These are phyloP conservation scores for Mallotus villosus DNA, from an alignment of 2,797 vertebrate species.

Conservation along the genomic window DNA sequence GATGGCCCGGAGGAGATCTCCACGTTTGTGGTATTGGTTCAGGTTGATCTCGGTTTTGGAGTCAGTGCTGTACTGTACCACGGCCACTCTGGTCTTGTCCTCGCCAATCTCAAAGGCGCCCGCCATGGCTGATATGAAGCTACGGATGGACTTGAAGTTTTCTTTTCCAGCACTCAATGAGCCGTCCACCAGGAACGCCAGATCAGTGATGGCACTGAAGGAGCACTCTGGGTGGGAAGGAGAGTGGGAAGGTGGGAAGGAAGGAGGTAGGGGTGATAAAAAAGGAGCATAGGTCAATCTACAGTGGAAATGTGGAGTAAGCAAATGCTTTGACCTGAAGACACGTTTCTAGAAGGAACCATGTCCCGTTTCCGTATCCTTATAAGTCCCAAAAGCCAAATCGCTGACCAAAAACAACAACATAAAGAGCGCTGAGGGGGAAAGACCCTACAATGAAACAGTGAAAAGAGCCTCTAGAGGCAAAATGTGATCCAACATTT, in stretches of 20 bases:
- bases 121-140: constrained; percentile 81
- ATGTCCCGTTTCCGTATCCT: constrained; percentile 14
- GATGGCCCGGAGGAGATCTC: constrained; percentile 83
- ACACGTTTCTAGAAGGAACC: constrained; percentile 19
- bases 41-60: constrained; percentile 87
- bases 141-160: constrained; percentile 86
- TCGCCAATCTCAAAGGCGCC: constrained; percentile 89
- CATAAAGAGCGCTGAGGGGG: neutral
- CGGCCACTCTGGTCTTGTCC: constrained; percentile 86
- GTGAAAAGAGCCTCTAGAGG: constrained; percentile 23
- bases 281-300: neutral
- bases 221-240: constrained; percentile 83
- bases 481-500: constrained; percentile 12
- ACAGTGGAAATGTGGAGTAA: neutral
- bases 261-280: neutral
- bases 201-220: constrained; percentile 80
- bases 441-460: constrained; percentile 11
- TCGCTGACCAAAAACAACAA: constrained; percentile 18
- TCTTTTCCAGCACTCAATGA: constrained; percentile 86
- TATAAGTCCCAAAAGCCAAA: constrained; percentile 10
- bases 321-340: constrained; percentile 14
- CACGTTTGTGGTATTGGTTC: constrained; percentile 77
- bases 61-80: constrained; percentile 88
- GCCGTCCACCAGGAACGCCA: constrained; percentile 91
- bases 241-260: constrained; percentile 40